Evolutionary conservation across 1,140 invertebrate species (phyloP).

Genomic region (Drosophila melanogaster): DNA sequence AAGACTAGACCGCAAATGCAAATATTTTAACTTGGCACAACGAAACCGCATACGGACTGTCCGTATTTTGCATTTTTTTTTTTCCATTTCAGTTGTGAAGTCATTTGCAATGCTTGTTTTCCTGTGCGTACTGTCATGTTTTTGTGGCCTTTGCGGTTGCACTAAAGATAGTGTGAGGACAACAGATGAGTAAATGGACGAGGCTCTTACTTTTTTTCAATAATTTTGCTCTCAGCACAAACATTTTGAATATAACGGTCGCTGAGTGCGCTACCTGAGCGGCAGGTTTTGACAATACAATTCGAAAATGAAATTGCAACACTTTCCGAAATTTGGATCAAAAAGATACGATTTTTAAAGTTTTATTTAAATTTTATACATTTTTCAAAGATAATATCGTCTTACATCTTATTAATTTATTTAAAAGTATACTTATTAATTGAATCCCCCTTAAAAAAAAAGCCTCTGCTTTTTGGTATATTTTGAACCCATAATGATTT

Average conservation of each 20-base stretch:
- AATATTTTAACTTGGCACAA: constrained; percentile 54
- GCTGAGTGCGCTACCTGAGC: constrained; percentile 35
- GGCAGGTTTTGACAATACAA: not conserved
- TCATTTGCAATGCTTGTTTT: constrained; percentile 47
- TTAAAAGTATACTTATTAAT: no score
- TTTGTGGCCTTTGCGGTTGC: constrained; percentile 31
- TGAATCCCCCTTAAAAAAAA: not conserved
- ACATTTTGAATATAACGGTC: constrained; percentile 35
- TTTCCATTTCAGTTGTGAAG: constrained; percentile 14
- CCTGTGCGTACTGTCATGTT: constrained; percentile 11
- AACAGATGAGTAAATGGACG: not conserved
- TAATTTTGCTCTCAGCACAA: not conserved
- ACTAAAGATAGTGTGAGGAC: constrained; percentile 6
- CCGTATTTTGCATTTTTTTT: no score
- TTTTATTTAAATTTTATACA: no score
- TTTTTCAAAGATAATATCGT: no score
- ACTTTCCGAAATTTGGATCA: no score
- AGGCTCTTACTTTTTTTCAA: not conserved
- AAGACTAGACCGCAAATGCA: constrained; percentile 61
- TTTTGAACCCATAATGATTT: not conserved
- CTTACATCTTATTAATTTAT: no score
- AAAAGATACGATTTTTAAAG: no score
- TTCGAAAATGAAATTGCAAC: no score
- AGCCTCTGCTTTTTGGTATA: not conserved
- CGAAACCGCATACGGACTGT: constrained; percentile 23